A percentile compares a stretch with the other conserved stretches of the same genome.
Conservation (phyloP, 2,888 invertebrate genomes). For the Brenthis daphne region DNA sequence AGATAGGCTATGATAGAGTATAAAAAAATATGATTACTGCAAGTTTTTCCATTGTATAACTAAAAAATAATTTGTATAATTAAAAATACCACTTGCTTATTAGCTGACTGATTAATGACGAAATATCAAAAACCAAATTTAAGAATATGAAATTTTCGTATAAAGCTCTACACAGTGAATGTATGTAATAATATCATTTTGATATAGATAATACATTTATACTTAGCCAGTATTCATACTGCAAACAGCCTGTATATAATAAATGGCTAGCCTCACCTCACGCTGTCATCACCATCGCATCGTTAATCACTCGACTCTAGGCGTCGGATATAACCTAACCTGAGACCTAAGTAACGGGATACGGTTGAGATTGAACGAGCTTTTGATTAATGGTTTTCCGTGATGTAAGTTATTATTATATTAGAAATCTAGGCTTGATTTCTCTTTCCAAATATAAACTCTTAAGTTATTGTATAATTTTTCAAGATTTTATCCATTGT, state of each 20-base stretch:
- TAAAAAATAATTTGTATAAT: conserved; percentile 10
- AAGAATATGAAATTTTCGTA: too few relatives aligned
- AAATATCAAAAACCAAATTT: too few relatives aligned
- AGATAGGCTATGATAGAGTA: too few relatives aligned
- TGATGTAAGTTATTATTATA: not conserved
- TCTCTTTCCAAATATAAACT: not conserved
- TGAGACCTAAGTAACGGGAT: conserved; percentile 44
- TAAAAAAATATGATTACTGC: not conserved
- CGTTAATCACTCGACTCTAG: conserved; percentile 73
- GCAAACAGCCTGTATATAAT: conserved; percentile 56
- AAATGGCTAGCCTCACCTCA: conserved; percentile 57
- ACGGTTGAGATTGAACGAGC: conserved; percentile 39
- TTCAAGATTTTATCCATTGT: too few relatives aligned
- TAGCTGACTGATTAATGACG: too few relatives aligned
- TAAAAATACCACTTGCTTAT: conserved; percentile 33
- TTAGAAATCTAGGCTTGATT: conserved; percentile 10
- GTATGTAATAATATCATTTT: too few relatives aligned
- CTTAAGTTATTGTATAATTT: not conserved
- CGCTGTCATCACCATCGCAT: conserved; percentile 69
- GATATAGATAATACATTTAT: too few relatives aligned
- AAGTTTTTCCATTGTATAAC: not conserved
- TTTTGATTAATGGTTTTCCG: conserved; percentile 39
- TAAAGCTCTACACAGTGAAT: too few relatives aligned
- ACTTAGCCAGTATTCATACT: not conserved
- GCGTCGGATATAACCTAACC: conserved; percentile 61